Evolutionary conservation across 1,140 invertebrate species (phyloP).

Genomic region (Globodera rostochiensis): DNA sequence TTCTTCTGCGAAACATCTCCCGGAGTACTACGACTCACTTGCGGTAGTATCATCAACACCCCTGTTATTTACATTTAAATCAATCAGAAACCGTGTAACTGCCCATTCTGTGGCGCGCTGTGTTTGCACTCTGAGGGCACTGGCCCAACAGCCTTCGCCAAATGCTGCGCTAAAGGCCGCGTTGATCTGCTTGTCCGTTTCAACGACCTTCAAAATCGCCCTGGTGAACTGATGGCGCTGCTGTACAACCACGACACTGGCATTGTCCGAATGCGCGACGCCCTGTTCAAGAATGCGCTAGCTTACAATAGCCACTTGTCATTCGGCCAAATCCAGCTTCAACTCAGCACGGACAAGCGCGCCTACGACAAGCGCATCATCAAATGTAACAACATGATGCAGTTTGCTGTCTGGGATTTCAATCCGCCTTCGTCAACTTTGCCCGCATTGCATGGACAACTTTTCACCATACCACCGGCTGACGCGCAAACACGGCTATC

Average conservation of each 20-base stretch:
- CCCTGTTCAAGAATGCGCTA: not conserved
- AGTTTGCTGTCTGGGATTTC: not conserved
- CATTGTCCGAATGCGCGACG: not conserved
- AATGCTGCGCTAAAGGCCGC: constrained; percentile 3
- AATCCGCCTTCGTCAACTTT: not conserved
- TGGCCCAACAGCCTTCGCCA: not conserved
- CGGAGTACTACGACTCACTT: not conserved
- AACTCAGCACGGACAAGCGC: not conserved
- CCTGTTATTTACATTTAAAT: not conserved
- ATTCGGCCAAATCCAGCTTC: not conserved
- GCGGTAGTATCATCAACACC: not conserved
- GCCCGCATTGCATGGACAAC: not conserved
- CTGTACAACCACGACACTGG: not conserved
- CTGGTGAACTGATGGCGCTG: not conserved
- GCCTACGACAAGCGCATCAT: not conserved
- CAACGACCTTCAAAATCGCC: not conserved
- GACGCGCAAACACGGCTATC: not conserved
- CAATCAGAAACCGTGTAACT: not conserved
- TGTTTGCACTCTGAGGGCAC: not conserved
- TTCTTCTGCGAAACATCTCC: not conserved
- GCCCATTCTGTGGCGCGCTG: not conserved
- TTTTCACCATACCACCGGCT: not conserved
- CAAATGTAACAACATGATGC: not conserved
- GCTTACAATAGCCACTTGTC: not conserved
- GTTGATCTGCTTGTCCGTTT: not conserved